phyloP scores from a whole-genome alignment of 1,140 invertebrate genomes.

The Zaprionus davidi region DNA sequence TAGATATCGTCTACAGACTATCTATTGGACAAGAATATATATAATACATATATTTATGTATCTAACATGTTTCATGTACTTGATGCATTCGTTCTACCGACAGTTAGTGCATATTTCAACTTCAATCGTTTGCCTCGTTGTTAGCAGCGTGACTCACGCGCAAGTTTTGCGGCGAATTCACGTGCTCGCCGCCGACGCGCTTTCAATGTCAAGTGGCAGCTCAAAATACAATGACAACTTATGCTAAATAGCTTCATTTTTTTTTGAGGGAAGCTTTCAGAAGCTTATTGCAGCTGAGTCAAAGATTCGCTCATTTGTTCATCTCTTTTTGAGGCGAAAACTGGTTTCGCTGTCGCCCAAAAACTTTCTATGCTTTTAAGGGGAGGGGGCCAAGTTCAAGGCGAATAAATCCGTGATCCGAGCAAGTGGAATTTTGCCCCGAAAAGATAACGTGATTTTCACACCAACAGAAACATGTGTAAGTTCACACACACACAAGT shows the following conservation, averaged over 20 bases:
- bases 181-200: constrained; percentile 43
- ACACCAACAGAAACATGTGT: constrained; percentile 20
- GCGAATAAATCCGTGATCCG: constrained; percentile 12
- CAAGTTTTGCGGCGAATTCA: constrained; percentile 41
- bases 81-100: neutral
- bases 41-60: too few species aligned
- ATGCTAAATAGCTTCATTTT: constrained; percentile 32
- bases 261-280: constrained; percentile 10
- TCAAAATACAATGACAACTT: constrained; percentile 19
- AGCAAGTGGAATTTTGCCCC: constrained; percentile 36
- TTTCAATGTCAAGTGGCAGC: constrained; percentile 67
- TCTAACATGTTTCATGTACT: too few species aligned
- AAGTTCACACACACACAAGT: constrained; percentile 14
- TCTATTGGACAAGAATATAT: too few species aligned
- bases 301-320: constrained; percentile 24
- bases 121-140: neutral
- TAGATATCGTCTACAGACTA: too few species aligned
- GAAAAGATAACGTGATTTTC: constrained; percentile 33
- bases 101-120: neutral
- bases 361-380: constrained; percentile 37
- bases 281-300: neutral
- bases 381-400: constrained; percentile 38
- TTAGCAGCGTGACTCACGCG: constrained; percentile 34
- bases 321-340: constrained; percentile 20
- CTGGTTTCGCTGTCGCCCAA: constrained; percentile 29